A percentile compares a stretch with the other conserved stretches of the same genome.
These are phyloP conservation scores for Chlamydotis undulata DNA, from an alignment of 2,113 vertebrate species.

Conservation along the genomic window DNA sequence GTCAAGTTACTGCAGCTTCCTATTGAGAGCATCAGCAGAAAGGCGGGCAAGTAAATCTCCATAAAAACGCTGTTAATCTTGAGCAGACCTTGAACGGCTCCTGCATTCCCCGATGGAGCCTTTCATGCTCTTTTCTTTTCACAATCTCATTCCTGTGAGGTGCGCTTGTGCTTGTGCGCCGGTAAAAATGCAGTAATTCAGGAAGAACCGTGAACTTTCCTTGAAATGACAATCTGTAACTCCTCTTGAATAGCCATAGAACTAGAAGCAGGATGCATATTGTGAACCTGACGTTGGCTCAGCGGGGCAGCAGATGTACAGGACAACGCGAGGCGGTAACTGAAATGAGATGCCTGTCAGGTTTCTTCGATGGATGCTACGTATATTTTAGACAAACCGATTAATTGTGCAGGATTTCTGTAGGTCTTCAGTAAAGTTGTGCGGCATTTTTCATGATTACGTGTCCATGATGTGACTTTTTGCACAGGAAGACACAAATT, in stretches of 20 bases:
- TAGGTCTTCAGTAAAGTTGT: not conserved
- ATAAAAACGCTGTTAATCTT: not conserved
- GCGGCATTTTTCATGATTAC: fast-evolving
- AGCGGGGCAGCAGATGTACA: not conserved
- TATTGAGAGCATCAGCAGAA: not conserved
- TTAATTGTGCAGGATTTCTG: not conserved
- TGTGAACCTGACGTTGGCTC: not conserved
- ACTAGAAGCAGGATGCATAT: not conserved
- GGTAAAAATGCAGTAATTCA: not conserved
- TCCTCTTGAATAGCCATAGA: not conserved
- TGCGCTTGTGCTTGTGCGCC: not conserved
- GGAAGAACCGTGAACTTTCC: not conserved
- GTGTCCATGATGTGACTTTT: not conserved
- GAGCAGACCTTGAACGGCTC: not conserved
- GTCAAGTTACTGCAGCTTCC: not conserved
- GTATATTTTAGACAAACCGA: not conserved
- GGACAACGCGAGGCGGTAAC: not conserved
- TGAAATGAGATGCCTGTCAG: not conserved
- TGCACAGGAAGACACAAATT: not conserved
- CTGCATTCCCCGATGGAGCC: not conserved
- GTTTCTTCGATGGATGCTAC: not conserved
- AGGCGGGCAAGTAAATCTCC: not conserved
- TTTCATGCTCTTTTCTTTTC: not conserved
- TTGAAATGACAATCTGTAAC: not conserved
- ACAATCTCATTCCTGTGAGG: not conserved